A percentile compares a stretch with the other conserved stretches of the same genome.
These are phyloP conservation scores for Callyntrura guangdongensis DNA, from an alignment of 2,888 invertebrate species.

Conservation along the genomic window DNA sequence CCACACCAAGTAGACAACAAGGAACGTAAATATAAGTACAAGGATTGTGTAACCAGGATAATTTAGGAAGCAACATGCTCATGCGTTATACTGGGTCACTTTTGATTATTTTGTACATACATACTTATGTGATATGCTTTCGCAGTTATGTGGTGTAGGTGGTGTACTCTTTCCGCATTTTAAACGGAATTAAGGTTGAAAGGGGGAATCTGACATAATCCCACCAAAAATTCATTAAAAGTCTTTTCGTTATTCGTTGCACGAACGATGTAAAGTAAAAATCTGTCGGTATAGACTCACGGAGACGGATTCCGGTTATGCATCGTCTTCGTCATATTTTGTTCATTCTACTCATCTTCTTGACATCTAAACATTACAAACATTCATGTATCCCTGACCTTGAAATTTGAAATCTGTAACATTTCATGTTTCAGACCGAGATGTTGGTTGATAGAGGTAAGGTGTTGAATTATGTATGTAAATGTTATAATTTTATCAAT, in stretches of 20 bases:
- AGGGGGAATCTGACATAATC: neutral
- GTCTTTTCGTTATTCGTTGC: constrained; percentile 6
- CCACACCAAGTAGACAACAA: neutral
- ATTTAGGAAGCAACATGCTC: neutral
- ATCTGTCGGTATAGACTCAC: neutral
- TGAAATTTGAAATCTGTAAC: neutral
- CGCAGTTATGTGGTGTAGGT: too few relatives aligned
- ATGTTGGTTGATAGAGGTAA: neutral
- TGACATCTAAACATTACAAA: neutral
- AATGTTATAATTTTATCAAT: constrained; percentile 53
- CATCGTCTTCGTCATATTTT: too few relatives aligned
- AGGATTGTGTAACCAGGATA: neutral
- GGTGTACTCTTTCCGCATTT: neutral
- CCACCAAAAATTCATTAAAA: constrained; percentile 16
- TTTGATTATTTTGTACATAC: too few relatives aligned
- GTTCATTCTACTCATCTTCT: neutral
- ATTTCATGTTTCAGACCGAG: neutral
- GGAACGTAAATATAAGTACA: neutral
- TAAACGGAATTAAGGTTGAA: neutral
- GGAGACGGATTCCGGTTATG: too few relatives aligned
- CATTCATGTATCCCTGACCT: neutral
- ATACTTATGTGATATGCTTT: too few relatives aligned
- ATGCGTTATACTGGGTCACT: too few relatives aligned
- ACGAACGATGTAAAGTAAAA: neutral
- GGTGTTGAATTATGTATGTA: constrained; percentile 57